Base-by-base conservation (phyloP, 1,140 invertebrate species). In the Calliopsis andreniformis region DNA sequence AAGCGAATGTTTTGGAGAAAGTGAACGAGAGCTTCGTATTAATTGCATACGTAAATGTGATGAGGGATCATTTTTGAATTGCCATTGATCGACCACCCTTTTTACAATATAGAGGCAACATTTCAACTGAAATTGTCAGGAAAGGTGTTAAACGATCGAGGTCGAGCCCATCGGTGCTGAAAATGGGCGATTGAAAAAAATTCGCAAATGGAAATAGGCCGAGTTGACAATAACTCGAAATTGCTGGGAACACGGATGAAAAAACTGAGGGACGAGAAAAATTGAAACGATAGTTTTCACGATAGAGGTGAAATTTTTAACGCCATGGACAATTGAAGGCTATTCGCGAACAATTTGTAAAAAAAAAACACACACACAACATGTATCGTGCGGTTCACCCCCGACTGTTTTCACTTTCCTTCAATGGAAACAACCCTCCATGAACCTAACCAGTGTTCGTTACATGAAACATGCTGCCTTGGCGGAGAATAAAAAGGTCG, bases 321-420 rank as follows among this genome's bases (percentile, higher is more conserved):
- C 59, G 76, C 77, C 67, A 58, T 35, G 30, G 72, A 61, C 69
- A 83, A 83, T 83, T 70, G 70, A 70, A 79, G 76, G 76, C 76
- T 83, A 79, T 83, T 83, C 64, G 45, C 53, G 35, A 42, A 66
- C 76, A 79, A 83, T 83, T 83, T 83, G 66, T 66, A 82, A 73
- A 78, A 82, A 77, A 81, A 73, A 79, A 61, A 78, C 20, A 59
- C 3, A 62, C 30, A 39, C 6, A 64, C 63, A 66, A 6, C 51
- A 55, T 71, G 63, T 67, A 82, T 30, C 64, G 71, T 53, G 72
- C 58, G 67, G 76, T 73, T 47, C n/a, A 49, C 45, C 79, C 80
- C 42, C 63, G 42, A 47, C 58, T 43, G 53, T 73, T 77, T 83
- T 78, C 42, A n/a, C 12, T 25, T 59, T 23, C 42, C 28, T 51